Base-by-base conservation (phyloP, 2,888 invertebrate genomes). In the Drosophila birchii region DNA sequence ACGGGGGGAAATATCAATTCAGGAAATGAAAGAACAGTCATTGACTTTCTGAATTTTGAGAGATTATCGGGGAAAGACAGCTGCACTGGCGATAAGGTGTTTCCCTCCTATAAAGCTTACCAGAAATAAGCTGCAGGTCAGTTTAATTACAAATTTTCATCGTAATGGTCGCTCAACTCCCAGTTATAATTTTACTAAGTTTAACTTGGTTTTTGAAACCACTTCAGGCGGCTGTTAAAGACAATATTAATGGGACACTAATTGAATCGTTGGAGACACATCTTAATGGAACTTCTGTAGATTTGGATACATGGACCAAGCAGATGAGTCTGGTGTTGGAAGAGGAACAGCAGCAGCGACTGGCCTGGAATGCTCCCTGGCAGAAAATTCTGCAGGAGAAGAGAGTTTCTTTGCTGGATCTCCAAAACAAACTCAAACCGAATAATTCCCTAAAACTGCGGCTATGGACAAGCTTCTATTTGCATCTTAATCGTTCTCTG, bases 381-480 rank as follows among this genome's bases (percentile, higher is more conserved):
- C 12, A 58, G 53, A 38, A 47, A 14, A n/a, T 29, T 6, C 29
- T 66, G 7, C 45, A 54, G 6, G 11, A 38, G n/a, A 16, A 18
- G 0, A 39, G 5, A 16, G 9, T 9, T 6, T 9, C 29, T n/a
- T 8, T 57, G 0, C 7, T 29, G 34, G 43, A 76, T 5, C 11
- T 77, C 23, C 75, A 77, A 51, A 1, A 18, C 9, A 49, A 41
- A 8, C 78, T 87, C 0, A 59, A 18, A 4, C 83, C 81, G 1
- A 54, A 29, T 2, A 86, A 86, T 61, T n/a, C 51, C 0, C 47
- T 82, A 0, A 88, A 86, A 34, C 11, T 79, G 0, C 26, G 69
- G 2, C 71, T 89, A 0, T 85, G 90, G 79, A 63, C 82, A 3
- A 72, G 80, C 12, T 78, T 79, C 23, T 90, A 80, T 63, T 83